Base-by-base conservation (phyloP, 2,888 invertebrate species). In the Schrankia costaestrigalis region DNA sequence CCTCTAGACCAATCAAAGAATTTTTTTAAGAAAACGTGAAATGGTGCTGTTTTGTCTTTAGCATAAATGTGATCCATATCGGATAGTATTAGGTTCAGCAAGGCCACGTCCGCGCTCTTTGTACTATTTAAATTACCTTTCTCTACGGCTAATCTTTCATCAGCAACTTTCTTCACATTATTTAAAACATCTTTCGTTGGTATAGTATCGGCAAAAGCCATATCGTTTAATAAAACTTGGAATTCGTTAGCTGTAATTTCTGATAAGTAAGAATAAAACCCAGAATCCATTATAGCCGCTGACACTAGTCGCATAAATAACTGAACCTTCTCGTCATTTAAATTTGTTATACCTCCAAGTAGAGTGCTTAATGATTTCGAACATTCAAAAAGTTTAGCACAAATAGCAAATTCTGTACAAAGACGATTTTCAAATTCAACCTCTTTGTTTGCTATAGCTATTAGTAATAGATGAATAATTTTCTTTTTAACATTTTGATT, bases 21-120 rank as follows among this genome's bases (percentile, higher is more conserved):
- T 21, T 55, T 56, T 1, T 48, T 53, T 19, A 78, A 33, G 36
- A 79, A 78, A 2, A 31, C 33, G 23, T 61, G 58, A 34, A 80
- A 80, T 0, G 69, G 70, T 19, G 70, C 66, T 0, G 46, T 27
- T 11, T 59, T 70, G 0, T 52, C 43, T 8, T 53, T 64, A 21
- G 61, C 60, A 17, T 71, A 82, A 23, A 76, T 55, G 26, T 74
- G 66, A 41, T 84, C 83, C 58, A 84, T 50, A 40, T 84, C 82
- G 3, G 82, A 81, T 3, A 84, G 40, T 37, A 83, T 79, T 0
- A 55, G 56, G 24, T 78, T 59, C 0, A 78, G 46, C 21, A 84
- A 37, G 14, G 69, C 52, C 1, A 70, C 56, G 6, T 83, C 80
- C 17, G 60, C 60, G 0, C 64, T 66, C 9, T 56, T 48, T 2